Conservation (phyloP, 2,113 vertebrate species). For the Rhinoderma darwinii region DNA sequence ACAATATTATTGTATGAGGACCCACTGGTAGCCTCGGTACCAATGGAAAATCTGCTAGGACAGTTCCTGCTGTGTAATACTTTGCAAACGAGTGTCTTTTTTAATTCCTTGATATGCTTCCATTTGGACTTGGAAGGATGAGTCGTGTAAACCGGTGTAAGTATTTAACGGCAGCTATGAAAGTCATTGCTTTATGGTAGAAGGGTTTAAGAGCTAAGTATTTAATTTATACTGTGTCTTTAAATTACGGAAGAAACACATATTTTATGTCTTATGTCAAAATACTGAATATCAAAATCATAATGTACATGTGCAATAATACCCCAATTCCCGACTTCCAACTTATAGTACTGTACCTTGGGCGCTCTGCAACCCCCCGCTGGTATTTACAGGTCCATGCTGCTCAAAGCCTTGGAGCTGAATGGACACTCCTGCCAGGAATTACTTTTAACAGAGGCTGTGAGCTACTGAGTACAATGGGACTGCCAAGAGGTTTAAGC, state of each 20-base stretch:
- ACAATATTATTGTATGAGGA: neutral
- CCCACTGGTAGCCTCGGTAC: neutral
- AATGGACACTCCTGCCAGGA: neutral
- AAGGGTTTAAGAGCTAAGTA: neutral
- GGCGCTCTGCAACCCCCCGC: neutral
- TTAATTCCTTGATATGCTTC: conserved; percentile 34
- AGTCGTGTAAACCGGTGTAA: conserved; percentile 34
- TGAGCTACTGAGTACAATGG: neutral
- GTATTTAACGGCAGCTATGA: conserved; percentile 23
- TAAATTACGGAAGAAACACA: neutral
- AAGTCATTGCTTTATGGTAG: conserved; percentile 41
- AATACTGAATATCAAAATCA: neutral
- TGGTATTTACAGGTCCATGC: neutral
- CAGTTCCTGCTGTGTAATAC: conserved; percentile 48
- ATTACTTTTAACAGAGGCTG: neutral
- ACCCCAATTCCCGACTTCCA: neutral
- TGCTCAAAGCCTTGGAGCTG: neutral
- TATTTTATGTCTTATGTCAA: neutral
- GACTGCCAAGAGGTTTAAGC: neutral
- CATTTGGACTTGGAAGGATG: conserved; percentile 26
- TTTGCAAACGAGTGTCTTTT: conserved; percentile 28
- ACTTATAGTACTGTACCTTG: neutral
- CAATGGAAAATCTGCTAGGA: conserved; percentile 39
- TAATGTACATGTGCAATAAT: neutral
- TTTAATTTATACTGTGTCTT: neutral